Evolutionary conservation across 1,140 invertebrate species (phyloP), one percentile per base, ranked within the genome.

Genomic region (Drosophila bipectinata): DNA sequence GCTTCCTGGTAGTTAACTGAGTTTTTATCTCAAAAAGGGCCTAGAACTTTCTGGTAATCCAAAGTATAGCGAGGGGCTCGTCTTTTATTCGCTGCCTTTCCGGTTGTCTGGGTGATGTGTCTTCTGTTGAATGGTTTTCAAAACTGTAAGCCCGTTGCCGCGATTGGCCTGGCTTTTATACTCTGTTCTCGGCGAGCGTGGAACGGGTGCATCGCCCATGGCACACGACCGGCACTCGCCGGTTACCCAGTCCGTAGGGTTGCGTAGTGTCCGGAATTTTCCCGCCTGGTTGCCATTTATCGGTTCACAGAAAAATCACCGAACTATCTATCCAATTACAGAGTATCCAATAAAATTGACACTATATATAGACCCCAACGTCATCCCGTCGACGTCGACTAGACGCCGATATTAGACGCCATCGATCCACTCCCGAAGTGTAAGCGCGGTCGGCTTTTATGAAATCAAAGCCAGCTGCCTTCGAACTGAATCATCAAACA

Each of bases 301-400:
- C 44, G 41, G 67, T 56, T 74, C 47, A 53, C 18, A 77, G 47
- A 67, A 84, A 80, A 84, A 49, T 66, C 73, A 85, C 81, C 73
- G 52, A 64, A 48, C 44, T 30, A 14, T 56, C 44, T 30, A 12
- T 56, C 44, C 44, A 77, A 26, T 64, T 72, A 26, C 28, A 44
- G 8, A 21, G 21, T 21, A 21, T 21, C n/a, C 55, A 55, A 81
- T 74, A 66, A 68, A 63, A 57, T 58, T 63, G 30, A 14, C 18
- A 62, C 51, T 87, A 84, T 81, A 66, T 85, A 77, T 74, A 84
- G 78, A 54, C 18, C 7, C 18, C 5, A 24, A 18, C n/a, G 55
- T 79, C 82, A 84, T 24, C 12, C 4, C 28, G 9, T 21, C 48
- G 41, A 44, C 15, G 3, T n/a, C 10, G 34, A 58, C 61, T 47